Percentiles rank a stretch among this genome's conserved stretches.
phyloP scores from a whole-genome alignment of 2,888 invertebrate species.

The Cartodere bifasciata region DNA sequence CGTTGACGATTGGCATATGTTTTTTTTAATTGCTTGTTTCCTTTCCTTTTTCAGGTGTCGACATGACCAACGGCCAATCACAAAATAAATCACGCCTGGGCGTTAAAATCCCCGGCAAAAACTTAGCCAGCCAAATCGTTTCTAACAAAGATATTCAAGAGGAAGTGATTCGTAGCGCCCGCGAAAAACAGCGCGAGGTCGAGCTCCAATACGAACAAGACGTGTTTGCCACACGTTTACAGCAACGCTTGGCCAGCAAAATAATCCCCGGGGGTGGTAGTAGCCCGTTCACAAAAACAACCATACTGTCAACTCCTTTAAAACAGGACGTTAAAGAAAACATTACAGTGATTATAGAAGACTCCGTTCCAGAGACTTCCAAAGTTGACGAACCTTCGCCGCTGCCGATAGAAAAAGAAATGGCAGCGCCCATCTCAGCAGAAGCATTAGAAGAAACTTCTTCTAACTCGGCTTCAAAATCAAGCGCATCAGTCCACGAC shows the following conservation, averaged over 20 bases:
- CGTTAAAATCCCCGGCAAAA: slow-evolving; percentile 30
- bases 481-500: slow-evolving; percentile 32
- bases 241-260: slow-evolving; percentile 38
- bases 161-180: slow-evolving; percentile 39
- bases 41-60: too few relatives aligned
- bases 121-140: slow-evolving; percentile 42
- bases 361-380: background rate
- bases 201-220: slow-evolving; percentile 32
- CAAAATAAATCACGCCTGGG: too few relatives aligned
- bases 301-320: background rate
- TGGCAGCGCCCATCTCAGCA: slow-evolving; percentile 7
- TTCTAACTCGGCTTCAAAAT: too few relatives aligned
- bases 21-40: too few relatives aligned
- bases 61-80: too few relatives aligned
- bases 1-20: too few relatives aligned
- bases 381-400: background rate
- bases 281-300: background rate
- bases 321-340: background rate
- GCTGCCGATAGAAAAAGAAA: slow-evolving; percentile 4
- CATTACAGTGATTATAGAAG: background rate
- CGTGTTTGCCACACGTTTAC: slow-evolving; percentile 41
- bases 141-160: slow-evolving; percentile 42
- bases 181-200: slow-evolving; percentile 35
- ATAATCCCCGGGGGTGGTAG: slow-evolving; percentile 24
- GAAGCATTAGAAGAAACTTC: slow-evolving; percentile 9